These are phyloP conservation scores for Gonioctena quinquepunctata DNA, from an alignment of 1,140 invertebrate genomes.

Conservation along the genomic window DNA sequence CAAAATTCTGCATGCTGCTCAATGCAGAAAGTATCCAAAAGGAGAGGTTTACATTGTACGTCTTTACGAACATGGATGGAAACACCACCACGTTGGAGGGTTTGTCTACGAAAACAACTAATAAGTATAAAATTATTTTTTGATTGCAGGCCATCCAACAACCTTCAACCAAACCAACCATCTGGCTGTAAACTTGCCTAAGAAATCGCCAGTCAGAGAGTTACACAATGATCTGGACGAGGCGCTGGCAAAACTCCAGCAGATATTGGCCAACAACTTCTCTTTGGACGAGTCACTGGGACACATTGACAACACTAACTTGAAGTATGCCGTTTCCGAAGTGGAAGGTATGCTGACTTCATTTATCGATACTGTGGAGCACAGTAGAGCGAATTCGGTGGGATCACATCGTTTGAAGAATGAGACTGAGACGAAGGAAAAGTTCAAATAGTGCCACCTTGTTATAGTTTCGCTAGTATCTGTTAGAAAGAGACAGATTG, in stretches of 20 bases:
- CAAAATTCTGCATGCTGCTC: too few species aligned
- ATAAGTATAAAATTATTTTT: neutral
- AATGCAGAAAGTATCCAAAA: too few species aligned
- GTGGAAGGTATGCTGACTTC: conserved; percentile 65
- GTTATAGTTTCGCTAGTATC: too few species aligned
- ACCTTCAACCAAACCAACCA: neutral
- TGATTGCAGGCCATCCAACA: conserved; percentile 7
- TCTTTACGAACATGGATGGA: too few species aligned
- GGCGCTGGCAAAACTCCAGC: conserved; percentile 63
- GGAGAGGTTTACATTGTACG: too few species aligned
- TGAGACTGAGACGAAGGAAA: neutral
- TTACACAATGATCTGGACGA: conserved; percentile 64
- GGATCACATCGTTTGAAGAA: neutral
- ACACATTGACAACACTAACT: conserved; percentile 61
- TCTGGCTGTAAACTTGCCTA: neutral
- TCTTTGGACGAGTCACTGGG: conserved; percentile 59
- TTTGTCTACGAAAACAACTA: neutral
- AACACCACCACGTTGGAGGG: too few species aligned
- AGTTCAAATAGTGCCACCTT: too few species aligned
- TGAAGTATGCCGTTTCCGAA: conserved; percentile 63
- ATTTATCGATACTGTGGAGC: conserved; percentile 59
- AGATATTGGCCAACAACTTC: conserved; percentile 65
- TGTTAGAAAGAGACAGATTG: too few species aligned
- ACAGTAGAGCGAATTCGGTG: conserved; percentile 44
- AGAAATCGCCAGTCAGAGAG: conserved; percentile 32